Conservation (phyloP, 2,888 invertebrate species). For the Rotaria magnacalcarata region DNA sequence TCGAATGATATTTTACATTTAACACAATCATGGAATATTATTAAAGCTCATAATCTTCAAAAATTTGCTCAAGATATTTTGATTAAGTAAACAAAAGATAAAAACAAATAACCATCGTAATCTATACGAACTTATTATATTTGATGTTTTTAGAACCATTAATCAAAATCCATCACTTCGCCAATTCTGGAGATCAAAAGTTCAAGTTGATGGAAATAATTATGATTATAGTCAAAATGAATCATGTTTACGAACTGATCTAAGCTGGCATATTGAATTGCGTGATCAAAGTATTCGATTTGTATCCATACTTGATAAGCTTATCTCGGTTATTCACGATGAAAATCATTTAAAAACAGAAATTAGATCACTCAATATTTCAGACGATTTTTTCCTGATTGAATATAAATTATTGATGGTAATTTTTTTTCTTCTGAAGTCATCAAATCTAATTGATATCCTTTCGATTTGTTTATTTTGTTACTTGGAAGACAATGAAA, state of each 20-base stretch:
- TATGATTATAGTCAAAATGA: neutral
- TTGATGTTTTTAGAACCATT: neutral
- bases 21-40: constrained; percentile 1
- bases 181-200: neutral
- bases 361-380: neutral
- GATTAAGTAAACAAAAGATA: neutral
- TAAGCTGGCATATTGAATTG: neutral
- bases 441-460: neutral
- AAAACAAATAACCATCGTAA: no score
- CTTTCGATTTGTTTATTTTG: neutral
- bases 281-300: neutral
- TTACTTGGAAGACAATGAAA: neutral
- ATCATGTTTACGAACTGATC: neutral
- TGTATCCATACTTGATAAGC: neutral
- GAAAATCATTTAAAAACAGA: neutral
- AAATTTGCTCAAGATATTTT: neutral
- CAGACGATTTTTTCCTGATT: neutral
- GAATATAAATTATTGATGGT: neutral
- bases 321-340: neutral
- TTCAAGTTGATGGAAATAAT: neutral
- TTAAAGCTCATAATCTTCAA: neutral
- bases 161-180: neutral
- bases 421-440: neutral
- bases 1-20: neutral
- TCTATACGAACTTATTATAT: no score